These are phyloP conservation scores for Cecidostiba fungosa DNA, from an alignment of 2,888 invertebrate genomes.

Conservation along the genomic window DNA sequence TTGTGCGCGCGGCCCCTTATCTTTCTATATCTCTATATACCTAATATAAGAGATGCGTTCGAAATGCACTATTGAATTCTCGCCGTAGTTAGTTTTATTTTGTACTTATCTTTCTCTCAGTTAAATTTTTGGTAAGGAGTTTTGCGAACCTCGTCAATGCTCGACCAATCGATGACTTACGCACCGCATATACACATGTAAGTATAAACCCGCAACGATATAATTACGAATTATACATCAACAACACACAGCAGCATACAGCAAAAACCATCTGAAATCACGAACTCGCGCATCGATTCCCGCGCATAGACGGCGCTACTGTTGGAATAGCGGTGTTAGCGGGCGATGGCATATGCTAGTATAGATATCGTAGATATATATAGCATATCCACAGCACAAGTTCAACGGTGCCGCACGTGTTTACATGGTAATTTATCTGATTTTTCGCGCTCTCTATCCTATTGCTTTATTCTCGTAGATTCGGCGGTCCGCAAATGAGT, in stretches of 20 bases:
- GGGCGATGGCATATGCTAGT: no score
- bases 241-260: no score
- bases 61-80: no score
- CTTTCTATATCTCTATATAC: not conserved
- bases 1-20: not conserved
- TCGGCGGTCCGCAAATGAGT: not conserved
- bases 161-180: no score
- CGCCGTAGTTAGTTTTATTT: no score
- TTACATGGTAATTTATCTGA: not conserved
- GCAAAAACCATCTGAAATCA: not conserved
- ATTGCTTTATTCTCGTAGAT: not conserved
- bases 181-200: not conserved
- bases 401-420: conserved; percentile 22
- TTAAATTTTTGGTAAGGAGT: no score
- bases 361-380: not conserved
- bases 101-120: no score
- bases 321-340: not conserved
- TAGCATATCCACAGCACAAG: not conserved
- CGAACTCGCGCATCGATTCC: not conserved
- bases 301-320: not conserved
- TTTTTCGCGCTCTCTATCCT: not conserved
- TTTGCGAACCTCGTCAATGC: no score
- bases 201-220: no score
- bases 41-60: no score
- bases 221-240: no score